Evolutionary conservation across 2,797 vertebrate species (phyloP).

Genomic region (Craterocephalus amniculus): DNA sequence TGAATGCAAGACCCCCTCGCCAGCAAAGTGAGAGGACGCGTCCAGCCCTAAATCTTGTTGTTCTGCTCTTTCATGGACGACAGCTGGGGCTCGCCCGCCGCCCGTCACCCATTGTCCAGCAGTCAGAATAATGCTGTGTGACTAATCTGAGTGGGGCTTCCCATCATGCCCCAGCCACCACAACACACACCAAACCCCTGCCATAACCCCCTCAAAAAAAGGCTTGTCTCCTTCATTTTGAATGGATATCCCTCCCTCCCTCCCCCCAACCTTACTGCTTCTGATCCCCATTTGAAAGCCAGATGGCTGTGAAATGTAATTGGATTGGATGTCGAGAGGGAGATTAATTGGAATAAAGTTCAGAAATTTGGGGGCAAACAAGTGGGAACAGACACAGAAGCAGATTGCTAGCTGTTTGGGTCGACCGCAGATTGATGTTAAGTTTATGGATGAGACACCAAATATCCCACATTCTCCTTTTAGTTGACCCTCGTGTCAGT

Average conservation of each 20-base stretch:
- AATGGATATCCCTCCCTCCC: slow-evolving; percentile 51
- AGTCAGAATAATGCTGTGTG: slow-evolving; percentile 94
- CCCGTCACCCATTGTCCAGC: slow-evolving; percentile 90
- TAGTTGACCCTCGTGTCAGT: slow-evolving; percentile 4
- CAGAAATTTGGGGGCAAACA: slow-evolving; percentile 81
- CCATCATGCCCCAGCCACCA: slow-evolving; percentile 87
- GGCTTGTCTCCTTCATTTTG: slow-evolving; percentile 65
- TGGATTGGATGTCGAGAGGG: slow-evolving; percentile 78
- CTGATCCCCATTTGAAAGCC: slow-evolving; percentile 80
- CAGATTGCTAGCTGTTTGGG: slow-evolving; percentile 59
- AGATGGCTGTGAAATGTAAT: slow-evolving; percentile 83
- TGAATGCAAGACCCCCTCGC: slow-evolving; percentile 88
- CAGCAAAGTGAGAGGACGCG: slow-evolving; percentile 88
- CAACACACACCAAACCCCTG: slow-evolving; percentile 75
- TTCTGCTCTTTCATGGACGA: slow-evolving; percentile 92
- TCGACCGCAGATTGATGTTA: slow-evolving; percentile 31
- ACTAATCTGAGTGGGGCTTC: slow-evolving; percentile 93
- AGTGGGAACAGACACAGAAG: slow-evolving; percentile 61
- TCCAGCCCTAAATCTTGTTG: slow-evolving; percentile 96
- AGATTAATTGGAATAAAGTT: slow-evolving; percentile 78
- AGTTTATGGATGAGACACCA: slow-evolving; percentile 27
- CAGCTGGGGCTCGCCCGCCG: slow-evolving; percentile 95
- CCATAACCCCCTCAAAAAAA: slow-evolving; percentile 42
- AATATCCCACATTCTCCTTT: slow-evolving; percentile 31
- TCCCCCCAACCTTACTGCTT: slow-evolving; percentile 46